Evolutionary conservation across 1,140 invertebrate genomes (phyloP).

Genomic region (Drosophila lacteicornis): DNA sequence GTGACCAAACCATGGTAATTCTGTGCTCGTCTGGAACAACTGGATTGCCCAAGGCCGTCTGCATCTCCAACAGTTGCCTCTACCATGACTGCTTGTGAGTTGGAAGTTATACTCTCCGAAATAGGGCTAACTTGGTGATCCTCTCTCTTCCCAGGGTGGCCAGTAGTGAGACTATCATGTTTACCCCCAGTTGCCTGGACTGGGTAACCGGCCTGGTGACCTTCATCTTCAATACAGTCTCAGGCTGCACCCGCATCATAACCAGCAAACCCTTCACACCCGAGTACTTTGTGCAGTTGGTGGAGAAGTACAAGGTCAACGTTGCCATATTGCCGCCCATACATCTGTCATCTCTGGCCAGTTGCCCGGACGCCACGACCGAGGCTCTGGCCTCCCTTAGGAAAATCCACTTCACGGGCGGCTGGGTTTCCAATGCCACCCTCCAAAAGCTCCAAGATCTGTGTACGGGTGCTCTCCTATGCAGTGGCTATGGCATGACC

Average conservation of each 20-base stretch:
- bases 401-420: slow-evolving; percentile 53
- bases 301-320: slow-evolving; percentile 73
- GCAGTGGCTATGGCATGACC: slow-evolving; percentile 64
- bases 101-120: too few species aligned
- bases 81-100: too few species aligned
- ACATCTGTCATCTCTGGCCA: slow-evolving; percentile 47
- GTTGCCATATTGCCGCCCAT: slow-evolving; percentile 51
- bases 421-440: slow-evolving; percentile 36
- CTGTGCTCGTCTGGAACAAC: neutral
- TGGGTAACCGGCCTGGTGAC: slow-evolving; percentile 75
- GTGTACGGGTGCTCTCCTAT: slow-evolving; percentile 51
- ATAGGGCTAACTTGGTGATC: too few species aligned
- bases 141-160: too few species aligned
- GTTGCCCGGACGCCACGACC: slow-evolving; percentile 43
- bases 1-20: neutral
- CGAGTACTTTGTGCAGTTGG: slow-evolving; percentile 55
- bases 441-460: slow-evolving; percentile 51
- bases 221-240: slow-evolving; percentile 49
- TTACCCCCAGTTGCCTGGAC: slow-evolving; percentile 65
- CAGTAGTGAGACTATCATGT: too few species aligned
- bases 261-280: slow-evolving; percentile 56
- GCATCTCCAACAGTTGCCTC: neutral
- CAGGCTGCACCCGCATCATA: slow-evolving; percentile 67
- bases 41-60: neutral
- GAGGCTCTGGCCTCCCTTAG: slow-evolving; percentile 52